A percentile compares a stretch with the other conserved stretches of the same genome.
These are phyloP conservation scores for Cryptosula pallasiana DNA, from an alignment of 2,888 invertebrate species.

Conservation along the genomic window DNA sequence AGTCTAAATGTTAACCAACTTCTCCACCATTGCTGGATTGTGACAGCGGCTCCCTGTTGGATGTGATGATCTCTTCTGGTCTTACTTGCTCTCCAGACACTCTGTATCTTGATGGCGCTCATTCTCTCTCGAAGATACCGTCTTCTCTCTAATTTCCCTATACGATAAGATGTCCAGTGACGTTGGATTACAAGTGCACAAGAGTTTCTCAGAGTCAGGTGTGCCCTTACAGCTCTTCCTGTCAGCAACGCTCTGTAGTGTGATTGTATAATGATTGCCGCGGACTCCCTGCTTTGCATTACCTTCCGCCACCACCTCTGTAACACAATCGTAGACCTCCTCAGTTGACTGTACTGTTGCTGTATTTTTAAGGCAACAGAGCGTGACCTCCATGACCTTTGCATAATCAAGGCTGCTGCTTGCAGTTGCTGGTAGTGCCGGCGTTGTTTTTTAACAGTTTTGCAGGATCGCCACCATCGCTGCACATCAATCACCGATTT, in stretches of 20 bases:
- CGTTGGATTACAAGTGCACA: not conserved
- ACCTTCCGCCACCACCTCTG: not conserved
- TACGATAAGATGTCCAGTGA: not conserved
- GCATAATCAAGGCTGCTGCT: not conserved
- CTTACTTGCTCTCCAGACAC: not conserved
- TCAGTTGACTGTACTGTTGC: not conserved
- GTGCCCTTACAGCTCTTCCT: not conserved
- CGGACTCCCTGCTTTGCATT: not conserved
- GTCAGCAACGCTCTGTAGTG: not conserved
- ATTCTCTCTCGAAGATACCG: not conserved
- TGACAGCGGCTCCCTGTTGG: not conserved
- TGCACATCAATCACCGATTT: not conserved
- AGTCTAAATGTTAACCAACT: not conserved
- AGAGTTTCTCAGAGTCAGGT: not conserved
- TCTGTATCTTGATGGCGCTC: not conserved
- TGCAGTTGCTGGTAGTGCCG: not conserved
- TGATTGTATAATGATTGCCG: conserved; percentile 2
- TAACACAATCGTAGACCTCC: not conserved
- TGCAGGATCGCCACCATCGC: not conserved
- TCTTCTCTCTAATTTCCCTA: not conserved
- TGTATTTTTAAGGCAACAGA: not conserved
- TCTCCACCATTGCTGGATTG: conserved; percentile 13
- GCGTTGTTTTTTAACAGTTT: not conserved
- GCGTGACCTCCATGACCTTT: not conserved
- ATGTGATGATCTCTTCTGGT: not conserved